Conservation (phyloP, 2,888 invertebrate species). For the Drosophila dives region DNA sequence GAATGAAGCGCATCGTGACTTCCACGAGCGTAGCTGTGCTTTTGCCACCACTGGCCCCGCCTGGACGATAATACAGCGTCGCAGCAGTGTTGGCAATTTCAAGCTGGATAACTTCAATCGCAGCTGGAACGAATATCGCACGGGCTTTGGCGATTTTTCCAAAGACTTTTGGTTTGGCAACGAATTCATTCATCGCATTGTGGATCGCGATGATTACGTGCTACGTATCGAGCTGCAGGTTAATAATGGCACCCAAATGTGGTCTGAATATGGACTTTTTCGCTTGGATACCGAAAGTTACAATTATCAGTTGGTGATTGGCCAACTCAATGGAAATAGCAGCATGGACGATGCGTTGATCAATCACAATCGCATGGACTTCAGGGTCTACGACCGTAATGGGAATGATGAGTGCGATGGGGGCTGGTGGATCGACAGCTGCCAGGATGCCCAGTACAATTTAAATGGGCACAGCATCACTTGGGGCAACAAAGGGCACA, state of each 20-base stretch:
- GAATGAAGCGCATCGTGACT: conserved; percentile 83
- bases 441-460: conserved; percentile 75
- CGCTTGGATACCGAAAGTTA: conserved; percentile 84
- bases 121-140: conserved; percentile 86
- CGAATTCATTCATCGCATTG: conserved; percentile 86
- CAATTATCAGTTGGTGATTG: conserved; percentile 85
- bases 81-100: conserved; percentile 75
- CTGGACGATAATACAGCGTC: conserved; percentile 87
- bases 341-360: conserved; percentile 86
- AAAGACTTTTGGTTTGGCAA: conserved; percentile 88
- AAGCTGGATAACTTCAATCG: conserved; percentile 86
- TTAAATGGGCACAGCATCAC: conserved; percentile 85
- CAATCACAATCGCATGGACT: conserved; percentile 86
- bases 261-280: conserved; percentile 86
- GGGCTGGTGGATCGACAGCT: conserved; percentile 87
- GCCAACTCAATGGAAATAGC: conserved; percentile 82
- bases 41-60: conserved; percentile 85
- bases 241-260: conserved; percentile 85
- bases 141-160: conserved; percentile 86
- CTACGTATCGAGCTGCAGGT: conserved; percentile 86
- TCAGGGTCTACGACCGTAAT: conserved; percentile 84
- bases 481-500: conserved; percentile 86
- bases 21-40: no score
- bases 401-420: conserved; percentile 85
- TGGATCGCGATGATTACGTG: conserved; percentile 83